Conservation (phyloP, 1,140 invertebrate genomes). For the Bombus huntii region DNA sequence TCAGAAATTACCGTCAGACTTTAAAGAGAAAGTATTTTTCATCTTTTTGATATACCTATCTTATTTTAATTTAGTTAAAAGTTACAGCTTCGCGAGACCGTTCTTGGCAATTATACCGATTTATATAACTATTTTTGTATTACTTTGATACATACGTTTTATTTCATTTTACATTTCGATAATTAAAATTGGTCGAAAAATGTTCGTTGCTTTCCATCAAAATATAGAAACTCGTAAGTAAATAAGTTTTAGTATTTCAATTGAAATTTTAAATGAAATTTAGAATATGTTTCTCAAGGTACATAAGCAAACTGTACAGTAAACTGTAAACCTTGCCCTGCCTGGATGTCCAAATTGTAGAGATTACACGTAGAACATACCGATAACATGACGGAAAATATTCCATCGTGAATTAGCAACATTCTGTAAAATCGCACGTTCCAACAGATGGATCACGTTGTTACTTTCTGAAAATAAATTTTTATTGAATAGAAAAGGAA, state of each 20-base stretch:
- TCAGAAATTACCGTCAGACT: neutral
- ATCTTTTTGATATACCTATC: neutral
- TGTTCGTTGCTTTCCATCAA: too few species aligned
- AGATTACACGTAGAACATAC: constrained; percentile 4
- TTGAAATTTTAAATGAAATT: too few species aligned
- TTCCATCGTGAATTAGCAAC: neutral
- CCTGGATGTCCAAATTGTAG: constrained; percentile 13
- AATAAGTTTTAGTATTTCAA: too few species aligned
- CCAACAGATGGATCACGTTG: neutral
- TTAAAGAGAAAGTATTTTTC: neutral
- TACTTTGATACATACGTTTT: neutral
- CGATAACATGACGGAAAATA: constrained; percentile 40
- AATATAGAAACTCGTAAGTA: too few species aligned
- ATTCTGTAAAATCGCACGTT: neutral
- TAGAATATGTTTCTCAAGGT: too few species aligned
- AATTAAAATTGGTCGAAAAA: too few species aligned
- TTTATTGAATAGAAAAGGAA: neutral
- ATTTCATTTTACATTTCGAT: too few species aligned
- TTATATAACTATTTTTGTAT: neutral
- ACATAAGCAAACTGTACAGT: too few species aligned
- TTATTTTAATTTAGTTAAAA: too few species aligned
- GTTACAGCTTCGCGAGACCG: too few species aligned
- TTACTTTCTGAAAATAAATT: neutral
- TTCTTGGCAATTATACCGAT: neutral
- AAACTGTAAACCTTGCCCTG: too few species aligned